Evolutionary conservation across 2,113 vertebrate species (phyloP).

Genomic region (Nothocercus nigrocapillus): DNA sequence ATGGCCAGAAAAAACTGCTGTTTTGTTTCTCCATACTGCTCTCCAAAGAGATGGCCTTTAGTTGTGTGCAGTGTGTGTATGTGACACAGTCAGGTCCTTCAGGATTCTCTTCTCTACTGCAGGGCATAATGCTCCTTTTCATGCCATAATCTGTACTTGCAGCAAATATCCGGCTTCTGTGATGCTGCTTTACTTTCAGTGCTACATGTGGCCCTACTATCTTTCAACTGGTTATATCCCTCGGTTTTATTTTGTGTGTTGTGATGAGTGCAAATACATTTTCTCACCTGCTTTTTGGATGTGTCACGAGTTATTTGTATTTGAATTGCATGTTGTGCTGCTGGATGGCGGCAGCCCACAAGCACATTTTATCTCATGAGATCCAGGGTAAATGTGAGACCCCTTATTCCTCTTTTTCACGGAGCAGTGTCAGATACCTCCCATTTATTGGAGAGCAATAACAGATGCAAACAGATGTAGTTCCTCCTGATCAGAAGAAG

Average conservation of each 20-base stretch:
- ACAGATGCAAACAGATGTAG: background rate
- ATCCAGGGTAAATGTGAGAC: background rate
- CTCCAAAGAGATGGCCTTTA: background rate
- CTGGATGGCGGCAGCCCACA: background rate
- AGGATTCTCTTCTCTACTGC: background rate
- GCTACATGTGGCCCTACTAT: background rate
- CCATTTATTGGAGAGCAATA: accelerated
- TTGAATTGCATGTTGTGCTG: background rate
- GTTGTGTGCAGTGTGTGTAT: background rate
- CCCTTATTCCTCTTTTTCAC: background rate
- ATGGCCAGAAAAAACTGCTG: background rate
- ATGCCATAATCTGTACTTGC: background rate
- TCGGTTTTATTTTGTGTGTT: too few species aligned
- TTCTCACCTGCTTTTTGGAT: background rate
- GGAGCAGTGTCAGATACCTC: background rate
- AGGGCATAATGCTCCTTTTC: background rate
- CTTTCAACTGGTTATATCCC: background rate
- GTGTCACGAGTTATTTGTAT: background rate
- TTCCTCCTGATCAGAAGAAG: background rate
- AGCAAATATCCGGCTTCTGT: background rate
- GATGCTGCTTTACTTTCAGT: background rate
- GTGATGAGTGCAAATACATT: background rate
- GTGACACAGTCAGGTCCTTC: background rate
- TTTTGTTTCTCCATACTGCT: background rate
- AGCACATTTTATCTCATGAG: background rate